A percentile compares a stretch with the other conserved stretches of the same genome.
Evolutionary conservation across 2,113 vertebrate species (phyloP).

Genomic region (Struthio camelus): DNA sequence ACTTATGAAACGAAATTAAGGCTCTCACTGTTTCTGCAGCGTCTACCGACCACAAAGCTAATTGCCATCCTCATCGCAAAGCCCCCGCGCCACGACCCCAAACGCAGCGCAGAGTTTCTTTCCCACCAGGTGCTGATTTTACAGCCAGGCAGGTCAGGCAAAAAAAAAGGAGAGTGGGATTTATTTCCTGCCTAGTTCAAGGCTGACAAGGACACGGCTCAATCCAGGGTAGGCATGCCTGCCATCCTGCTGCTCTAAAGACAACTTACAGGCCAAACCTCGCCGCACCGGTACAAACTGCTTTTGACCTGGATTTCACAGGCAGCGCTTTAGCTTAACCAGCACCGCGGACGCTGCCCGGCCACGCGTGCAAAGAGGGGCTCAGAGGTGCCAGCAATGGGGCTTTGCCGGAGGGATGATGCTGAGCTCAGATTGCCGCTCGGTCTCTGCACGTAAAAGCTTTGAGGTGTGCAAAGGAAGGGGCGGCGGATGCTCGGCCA

Average conservation of each 20-base stretch:
- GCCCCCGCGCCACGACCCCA: no score
- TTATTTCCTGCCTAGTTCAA: neutral
- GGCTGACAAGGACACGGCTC: slow-evolving; percentile 11
- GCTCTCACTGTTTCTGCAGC: neutral
- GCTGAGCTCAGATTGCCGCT: rapidly evolving
- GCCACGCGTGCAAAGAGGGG: rapidly evolving
- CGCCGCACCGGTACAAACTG: neutral
- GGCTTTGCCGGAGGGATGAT: rapidly evolving
- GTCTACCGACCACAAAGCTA: rapidly evolving
- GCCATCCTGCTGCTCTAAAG: neutral
- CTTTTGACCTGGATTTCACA: neutral
- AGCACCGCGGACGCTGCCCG: neutral
- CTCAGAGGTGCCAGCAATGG: neutral
- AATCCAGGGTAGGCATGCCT: neutral
- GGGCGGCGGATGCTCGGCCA: no score
- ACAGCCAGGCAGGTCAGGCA: neutral
- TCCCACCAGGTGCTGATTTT: neutral
- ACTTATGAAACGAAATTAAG: no score
- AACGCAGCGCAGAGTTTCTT: neutral
- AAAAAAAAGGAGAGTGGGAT: neutral
- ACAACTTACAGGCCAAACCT: neutral
- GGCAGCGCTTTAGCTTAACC: neutral
- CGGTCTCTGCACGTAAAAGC: neutral
- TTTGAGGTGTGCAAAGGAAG: neutral
- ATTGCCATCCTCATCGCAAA: no score